These are phyloP conservation scores for Zoroaster sp. DNA, from an alignment of 53 echinoderm and acorn worm genomes.

Conservation along the genomic window DNA sequence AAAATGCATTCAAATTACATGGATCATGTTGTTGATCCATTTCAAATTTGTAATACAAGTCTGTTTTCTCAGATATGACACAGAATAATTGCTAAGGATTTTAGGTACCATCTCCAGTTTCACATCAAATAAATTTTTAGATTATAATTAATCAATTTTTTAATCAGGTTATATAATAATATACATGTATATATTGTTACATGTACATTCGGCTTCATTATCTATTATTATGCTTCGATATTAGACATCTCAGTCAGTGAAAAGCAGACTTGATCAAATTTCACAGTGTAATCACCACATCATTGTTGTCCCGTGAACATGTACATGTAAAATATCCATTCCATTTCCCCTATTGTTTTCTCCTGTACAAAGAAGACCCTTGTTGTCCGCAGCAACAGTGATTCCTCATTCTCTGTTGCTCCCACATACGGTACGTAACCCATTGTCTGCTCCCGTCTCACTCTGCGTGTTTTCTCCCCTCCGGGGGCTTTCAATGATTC, in stretches of 20 bases:
- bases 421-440: neutral
- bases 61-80: no score
- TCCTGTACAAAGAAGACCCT: neutral
- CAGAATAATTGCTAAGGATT: no score
- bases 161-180: no score
- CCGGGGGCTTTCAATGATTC: slow-evolving; percentile 2
- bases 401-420: slow-evolving; percentile 2
- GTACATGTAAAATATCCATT: neutral
- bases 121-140: no score
- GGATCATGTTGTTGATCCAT: no score
- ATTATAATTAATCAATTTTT: no score
- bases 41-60: no score
- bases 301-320: neutral
- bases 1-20: no score
- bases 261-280: neutral
- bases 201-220: no score
- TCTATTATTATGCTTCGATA: no score
- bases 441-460: neutral
- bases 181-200: no score
- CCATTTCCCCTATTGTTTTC: neutral
- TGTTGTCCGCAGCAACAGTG: neutral
- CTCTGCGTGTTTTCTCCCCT: neutral
- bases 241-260: neutral
- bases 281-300: neutral
- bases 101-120: no score